Conservation (phyloP, 1,140 invertebrate species). For the Drosophila littoralis region DNA sequence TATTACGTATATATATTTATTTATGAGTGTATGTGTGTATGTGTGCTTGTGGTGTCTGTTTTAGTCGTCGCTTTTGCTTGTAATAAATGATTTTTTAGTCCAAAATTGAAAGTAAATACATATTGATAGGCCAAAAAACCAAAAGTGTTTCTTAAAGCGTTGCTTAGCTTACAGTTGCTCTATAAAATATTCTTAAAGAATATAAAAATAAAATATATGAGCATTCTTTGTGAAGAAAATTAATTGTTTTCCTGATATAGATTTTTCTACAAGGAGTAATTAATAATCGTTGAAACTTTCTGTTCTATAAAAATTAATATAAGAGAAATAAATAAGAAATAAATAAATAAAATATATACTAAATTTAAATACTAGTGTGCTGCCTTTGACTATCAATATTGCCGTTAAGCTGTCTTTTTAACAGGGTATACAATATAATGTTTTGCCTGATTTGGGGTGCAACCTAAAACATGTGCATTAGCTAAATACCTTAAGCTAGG, state of each 20-base stretch:
- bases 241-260: too few species aligned
- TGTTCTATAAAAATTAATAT: too few species aligned
- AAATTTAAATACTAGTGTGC: too few species aligned
- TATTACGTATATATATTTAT: not conserved
- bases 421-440: not conserved
- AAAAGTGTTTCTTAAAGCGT: not conserved
- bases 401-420: not conserved
- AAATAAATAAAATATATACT: too few species aligned
- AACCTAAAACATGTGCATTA: constrained; percentile 12
- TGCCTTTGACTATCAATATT: too few species aligned
- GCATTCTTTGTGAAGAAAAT: too few species aligned
- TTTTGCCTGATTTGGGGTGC: not conserved
- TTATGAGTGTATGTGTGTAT: not conserved
- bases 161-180: not conserved
- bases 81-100: constrained; percentile 75
- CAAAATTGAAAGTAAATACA: constrained; percentile 80
- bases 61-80: constrained; percentile 32
- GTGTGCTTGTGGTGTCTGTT: constrained; percentile 13
- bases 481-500: constrained; percentile 15
- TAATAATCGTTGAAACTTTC: too few species aligned
- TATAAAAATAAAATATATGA: too few species aligned
- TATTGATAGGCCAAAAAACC: constrained; percentile 55
- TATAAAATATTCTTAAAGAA: constrained; percentile 1
- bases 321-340: too few species aligned
- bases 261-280: too few species aligned